A percentile compares a stretch with the other conserved stretches of the same genome.
phyloP scores from a whole-genome alignment of 30 jellyfish, hydroid and myxozoan species.

The Aurelia coerulea region DNA sequence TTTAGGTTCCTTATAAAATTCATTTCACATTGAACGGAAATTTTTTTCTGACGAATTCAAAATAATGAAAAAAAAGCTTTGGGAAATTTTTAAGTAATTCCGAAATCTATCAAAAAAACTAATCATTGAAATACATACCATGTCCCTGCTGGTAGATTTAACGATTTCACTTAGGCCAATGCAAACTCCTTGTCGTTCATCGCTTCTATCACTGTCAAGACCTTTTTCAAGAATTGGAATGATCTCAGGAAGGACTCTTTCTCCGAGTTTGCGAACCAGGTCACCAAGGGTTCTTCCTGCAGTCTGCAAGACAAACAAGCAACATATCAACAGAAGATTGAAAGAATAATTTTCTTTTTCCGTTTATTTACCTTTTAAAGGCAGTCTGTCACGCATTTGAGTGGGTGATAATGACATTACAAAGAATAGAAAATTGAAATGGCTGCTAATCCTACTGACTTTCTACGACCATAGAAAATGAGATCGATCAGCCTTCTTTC shows the following conservation, averaged over 20 bases:
- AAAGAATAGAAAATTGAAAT: too few relatives aligned
- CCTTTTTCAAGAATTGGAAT: slow-evolving; percentile 96
- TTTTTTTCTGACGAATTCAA: too few relatives aligned
- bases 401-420: too few relatives aligned
- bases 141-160: slow-evolving; percentile 95
- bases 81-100: not conserved
- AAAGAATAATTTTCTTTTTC: too few relatives aligned
- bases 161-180: slow-evolving; percentile 96
- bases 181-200: slow-evolving; percentile 97
- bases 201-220: slow-evolving; percentile 84
- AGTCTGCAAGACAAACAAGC: slow-evolving; percentile 37
- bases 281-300: slow-evolving; percentile 99
- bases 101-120: not conserved
- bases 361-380: too few relatives aligned
- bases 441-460: too few relatives aligned
- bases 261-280: slow-evolving; percentile 98
- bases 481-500: too few relatives aligned
- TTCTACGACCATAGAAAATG: too few relatives aligned
- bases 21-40: too few relatives aligned
- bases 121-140: slow-evolving; percentile 53
- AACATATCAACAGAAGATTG: not conserved
- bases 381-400: too few relatives aligned
- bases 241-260: slow-evolving; percentile 93
- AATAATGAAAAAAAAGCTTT: too few relatives aligned
- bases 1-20: too few relatives aligned